Evolutionary conservation across 1,140 invertebrate genomes (phyloP), one percentile per base, ranked within the genome.

Genomic region (Gerris buenoi): DNA sequence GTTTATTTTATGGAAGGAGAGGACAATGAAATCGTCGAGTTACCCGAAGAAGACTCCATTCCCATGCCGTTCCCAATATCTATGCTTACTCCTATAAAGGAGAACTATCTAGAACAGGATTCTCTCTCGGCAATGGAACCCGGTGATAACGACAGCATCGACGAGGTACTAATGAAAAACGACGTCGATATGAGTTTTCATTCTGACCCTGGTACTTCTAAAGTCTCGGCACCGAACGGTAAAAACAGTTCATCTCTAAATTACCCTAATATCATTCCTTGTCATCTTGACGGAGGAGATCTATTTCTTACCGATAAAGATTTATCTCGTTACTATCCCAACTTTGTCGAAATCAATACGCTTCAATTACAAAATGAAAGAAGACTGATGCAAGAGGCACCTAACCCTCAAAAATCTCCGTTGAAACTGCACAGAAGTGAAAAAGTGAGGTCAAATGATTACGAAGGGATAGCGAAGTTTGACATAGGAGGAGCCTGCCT

Each of bases 81-180:
- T n/a, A 69, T 65, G 65, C 46, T 69, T 60, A 69, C 68, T 14
- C 68, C 68, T 3, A 69, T 69, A 22, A 69, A 69, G 65, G 68
- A 69, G 27, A 69, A 66, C 25, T 27, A 69, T 28, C 27, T 67
- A 23, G 68, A 69, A 58, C 63, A 33, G 23, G 68, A 69, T 28
- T 69, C 68, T 13, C 63, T 69, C 29, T 69, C 68, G 18, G 60
- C 61, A 15, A 27, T 56, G 10, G 67, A 68, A 25, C 18, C 27
- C 5, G 57, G 28, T 26, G 65, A 68, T 26, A 59, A 63, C 27
- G 67, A 65, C 13, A 56, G 46, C n/a, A n/a, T 56, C 46, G 10
- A 56, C 10, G 46, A n/a, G n/a, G n/a, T 10, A 10, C 10, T 56
- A 56, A 56, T 13, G 10, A 56, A n/a, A 56, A 56, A 56, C 46